phyloP scores from a whole-genome alignment of 2,113 vertebrate species.

The Camelus bactrianus region DNA sequence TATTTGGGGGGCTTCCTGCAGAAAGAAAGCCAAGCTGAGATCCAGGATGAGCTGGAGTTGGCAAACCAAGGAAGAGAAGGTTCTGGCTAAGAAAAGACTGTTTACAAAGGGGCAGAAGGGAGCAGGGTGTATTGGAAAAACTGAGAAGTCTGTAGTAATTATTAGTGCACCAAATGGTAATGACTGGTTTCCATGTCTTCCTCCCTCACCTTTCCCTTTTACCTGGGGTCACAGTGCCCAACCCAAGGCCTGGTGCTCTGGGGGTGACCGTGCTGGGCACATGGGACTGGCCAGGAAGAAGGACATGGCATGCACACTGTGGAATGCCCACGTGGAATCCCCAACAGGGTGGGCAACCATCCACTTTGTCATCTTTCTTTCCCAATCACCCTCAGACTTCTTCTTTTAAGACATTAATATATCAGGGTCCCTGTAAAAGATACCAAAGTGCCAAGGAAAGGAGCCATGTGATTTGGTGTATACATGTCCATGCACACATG shows the following conservation, averaged over 20 bases:
- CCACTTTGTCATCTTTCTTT: not conserved
- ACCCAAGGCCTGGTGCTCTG: not conserved
- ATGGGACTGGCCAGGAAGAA: not conserved
- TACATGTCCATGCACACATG: not conserved
- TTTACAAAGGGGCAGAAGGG: not conserved
- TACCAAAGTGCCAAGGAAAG: not conserved
- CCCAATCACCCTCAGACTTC: not conserved
- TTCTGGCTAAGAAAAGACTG: not conserved
- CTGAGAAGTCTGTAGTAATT: not conserved
- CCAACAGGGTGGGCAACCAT: not conserved
- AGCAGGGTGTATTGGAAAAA: not conserved
- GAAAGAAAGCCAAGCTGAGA: not conserved
- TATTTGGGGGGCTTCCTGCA: not conserved
- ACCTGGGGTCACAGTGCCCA: not conserved
- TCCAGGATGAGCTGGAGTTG: not conserved
- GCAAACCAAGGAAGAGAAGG: not conserved
- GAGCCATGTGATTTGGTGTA: not conserved
- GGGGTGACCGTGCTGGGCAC: not conserved
- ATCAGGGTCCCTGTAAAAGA: not conserved
- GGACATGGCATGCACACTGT: not conserved
- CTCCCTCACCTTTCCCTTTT: conserved; percentile 5
- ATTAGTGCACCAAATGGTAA: not conserved
- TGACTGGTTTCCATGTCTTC: not conserved
- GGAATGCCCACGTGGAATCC: not conserved
- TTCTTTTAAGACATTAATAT: not conserved